Base-by-base conservation (phyloP, 2,113 vertebrate genomes). In the Colius striatus region DNA sequence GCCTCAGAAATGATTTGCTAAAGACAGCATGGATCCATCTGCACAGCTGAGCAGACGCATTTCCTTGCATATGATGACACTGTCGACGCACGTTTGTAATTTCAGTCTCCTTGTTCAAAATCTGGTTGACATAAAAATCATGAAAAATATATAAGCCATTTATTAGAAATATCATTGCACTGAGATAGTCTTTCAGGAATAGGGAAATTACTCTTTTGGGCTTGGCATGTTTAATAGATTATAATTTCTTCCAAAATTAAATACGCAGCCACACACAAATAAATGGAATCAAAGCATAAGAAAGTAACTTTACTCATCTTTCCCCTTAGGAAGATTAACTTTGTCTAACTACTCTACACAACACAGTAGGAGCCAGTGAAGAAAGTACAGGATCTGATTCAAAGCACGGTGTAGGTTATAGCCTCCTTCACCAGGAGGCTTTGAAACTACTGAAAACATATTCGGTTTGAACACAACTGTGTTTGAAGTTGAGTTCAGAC, bases 131-230 rank as follows among this genome's bases (percentile, higher is more conserved):
- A 78, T 77, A 63, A 89, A 86, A 84, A 84, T 47, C 45, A 74
- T 86, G 54, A 91, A 94, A 95, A 84, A 84, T 68, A 92, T 45
- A 53, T 63, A 91, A 84, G 9, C 16, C 61, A 43, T 89, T 80
- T 92, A 84, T 92, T 91, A 87, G 48, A 92, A 89, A 87, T 45
- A 57, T 58, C 55, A 63, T 77, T 92, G 84, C 32, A 57, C 17
- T 26, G 27, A 75, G 51, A 80, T 60, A 63, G 32, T 77, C 30
- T 71, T 66, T 73, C 47, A 83, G 43, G 30, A 93, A 41, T 10
- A 81, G 30, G 34, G 63, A 74, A 91, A 89, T 79, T 79, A 89
- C 51, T 84, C 38, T 88, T 89, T 63, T 60, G 55, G 72, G n/a
- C 26, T 84, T 92, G 78, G 16, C 13, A 67, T 65, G 23, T 87